These are phyloP conservation scores for Eurois occulta DNA, from an alignment of 2,888 invertebrate species.

Conservation along the genomic window DNA sequence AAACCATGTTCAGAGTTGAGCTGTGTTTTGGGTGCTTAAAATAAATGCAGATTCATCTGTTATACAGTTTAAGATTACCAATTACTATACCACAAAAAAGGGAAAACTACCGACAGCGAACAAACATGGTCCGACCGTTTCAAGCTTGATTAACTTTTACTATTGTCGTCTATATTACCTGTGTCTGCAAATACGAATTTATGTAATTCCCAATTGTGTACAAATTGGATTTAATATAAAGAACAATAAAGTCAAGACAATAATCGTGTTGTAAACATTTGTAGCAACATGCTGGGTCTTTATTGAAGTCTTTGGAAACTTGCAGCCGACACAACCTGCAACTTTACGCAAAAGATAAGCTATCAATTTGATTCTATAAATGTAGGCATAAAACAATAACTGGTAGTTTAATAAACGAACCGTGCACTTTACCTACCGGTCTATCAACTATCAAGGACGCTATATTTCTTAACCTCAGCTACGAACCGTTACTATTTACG, in stretches of 20 bases:
- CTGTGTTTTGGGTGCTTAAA: background rate
- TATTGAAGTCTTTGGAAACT: background rate
- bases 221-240: conserved; percentile 22
- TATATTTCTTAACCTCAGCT: conserved; percentile 58
- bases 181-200: conserved; percentile 15
- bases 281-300: background rate
- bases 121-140: conserved; percentile 29
- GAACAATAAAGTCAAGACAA: conserved; percentile 5
- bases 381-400: conserved; percentile 34
- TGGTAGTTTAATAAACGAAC: conserved; percentile 38
- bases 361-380: conserved; percentile 34
- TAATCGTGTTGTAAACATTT: conserved; percentile 10
- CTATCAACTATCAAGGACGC: conserved; percentile 57
- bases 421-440: conserved; percentile 37
- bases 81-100: conserved; percentile 29
- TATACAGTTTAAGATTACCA: conserved; percentile 17
- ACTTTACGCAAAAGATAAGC: conserved; percentile 18
- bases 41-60: conserved; percentile 1
- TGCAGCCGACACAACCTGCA: background rate
- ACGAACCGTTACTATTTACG: conserved; percentile 76
- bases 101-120: conserved; percentile 1
- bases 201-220: conserved; percentile 27
- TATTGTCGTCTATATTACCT: conserved; percentile 31
- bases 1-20: background rate
- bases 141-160: conserved; percentile 43